phyloP scores from a whole-genome alignment of 2,797 vertebrate species.

The Myiotriccus ornatus region DNA sequence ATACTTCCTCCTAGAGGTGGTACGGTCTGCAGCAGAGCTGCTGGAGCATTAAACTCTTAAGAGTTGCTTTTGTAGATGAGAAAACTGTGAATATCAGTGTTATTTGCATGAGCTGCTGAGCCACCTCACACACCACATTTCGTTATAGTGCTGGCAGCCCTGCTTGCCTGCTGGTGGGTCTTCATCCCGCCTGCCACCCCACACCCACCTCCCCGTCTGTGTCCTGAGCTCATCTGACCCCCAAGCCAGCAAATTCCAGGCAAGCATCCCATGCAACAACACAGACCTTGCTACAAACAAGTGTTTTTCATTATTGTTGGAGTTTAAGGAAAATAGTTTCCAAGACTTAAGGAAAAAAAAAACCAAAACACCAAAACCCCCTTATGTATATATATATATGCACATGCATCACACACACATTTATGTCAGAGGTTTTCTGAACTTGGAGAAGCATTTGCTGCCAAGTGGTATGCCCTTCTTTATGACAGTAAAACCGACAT shows the following conservation, averaged over 20 bases:
- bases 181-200: background rate
- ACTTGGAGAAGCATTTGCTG: background rate
- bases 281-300: constrained; percentile 17
- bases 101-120: background rate
- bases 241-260: background rate
- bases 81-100: background rate
- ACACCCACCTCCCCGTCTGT: background rate
- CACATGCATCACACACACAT: background rate
- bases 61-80: background rate
- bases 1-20: background rate
- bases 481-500: background rate
- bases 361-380: background rate
- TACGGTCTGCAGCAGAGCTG: background rate
- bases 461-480: background rate
- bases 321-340: constrained; percentile 32
- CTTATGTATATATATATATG: too few relatives aligned
- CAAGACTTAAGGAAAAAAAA: background rate
- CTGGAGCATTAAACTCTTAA: background rate
- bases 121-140: background rate
- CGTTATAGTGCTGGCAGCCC: background rate
- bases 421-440: background rate
- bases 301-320: constrained; percentile 46
- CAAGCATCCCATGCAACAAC: background rate
- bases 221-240: background rate
- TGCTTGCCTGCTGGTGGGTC: background rate